A percentile compares a stretch with the other conserved stretches of the same genome.
Conservation (phyloP, 1,140 invertebrate species). For the Hyposmocoma kahamanoa region DNA sequence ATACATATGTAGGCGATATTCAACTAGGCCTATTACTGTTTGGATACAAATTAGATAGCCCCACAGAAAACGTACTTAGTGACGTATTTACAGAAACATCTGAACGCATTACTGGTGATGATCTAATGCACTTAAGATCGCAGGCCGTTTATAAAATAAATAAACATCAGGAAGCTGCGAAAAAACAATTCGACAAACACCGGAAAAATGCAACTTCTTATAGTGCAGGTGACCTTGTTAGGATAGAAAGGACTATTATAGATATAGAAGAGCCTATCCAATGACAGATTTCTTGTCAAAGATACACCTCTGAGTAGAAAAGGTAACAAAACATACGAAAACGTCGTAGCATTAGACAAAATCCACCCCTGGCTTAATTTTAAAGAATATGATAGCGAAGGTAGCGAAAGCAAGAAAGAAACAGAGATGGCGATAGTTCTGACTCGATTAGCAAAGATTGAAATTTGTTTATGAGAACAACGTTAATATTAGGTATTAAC, state of each 20-base stretch:
- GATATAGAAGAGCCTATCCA: slow-evolving; percentile 7
- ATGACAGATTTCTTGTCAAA: neutral
- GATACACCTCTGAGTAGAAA: neutral
- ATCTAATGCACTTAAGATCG: slow-evolving; percentile 9
- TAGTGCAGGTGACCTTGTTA: slow-evolving; percentile 13
- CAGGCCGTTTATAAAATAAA: neutral
- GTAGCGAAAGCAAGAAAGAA: neutral
- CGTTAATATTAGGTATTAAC: neutral
- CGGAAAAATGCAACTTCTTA: slow-evolving; percentile 13
- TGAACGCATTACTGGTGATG: neutral
- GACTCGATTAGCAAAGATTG: neutral
- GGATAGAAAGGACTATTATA: slow-evolving; percentile 23
- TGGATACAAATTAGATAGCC: slow-evolving; percentile 17
- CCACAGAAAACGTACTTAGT: slow-evolving; percentile 14
- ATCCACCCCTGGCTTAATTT: slow-evolving; percentile 1
- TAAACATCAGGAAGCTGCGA: slow-evolving; percentile 10
- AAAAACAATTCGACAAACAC: slow-evolving; percentile 15
- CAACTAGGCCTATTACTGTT: slow-evolving; percentile 32
- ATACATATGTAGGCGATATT: slow-evolving; percentile 22
- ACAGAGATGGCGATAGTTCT: too few relatives aligned
- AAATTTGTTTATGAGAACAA: neutral
- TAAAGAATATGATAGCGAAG: neutral
- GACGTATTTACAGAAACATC: slow-evolving; percentile 11
- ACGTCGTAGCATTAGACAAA: neutral
- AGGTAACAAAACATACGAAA: neutral